Percentiles rank a stretch among this genome's conserved stretches.
Evolutionary conservation across 2,888 invertebrate species (phyloP).

Genomic region (Pediacus dermestoides): DNA sequence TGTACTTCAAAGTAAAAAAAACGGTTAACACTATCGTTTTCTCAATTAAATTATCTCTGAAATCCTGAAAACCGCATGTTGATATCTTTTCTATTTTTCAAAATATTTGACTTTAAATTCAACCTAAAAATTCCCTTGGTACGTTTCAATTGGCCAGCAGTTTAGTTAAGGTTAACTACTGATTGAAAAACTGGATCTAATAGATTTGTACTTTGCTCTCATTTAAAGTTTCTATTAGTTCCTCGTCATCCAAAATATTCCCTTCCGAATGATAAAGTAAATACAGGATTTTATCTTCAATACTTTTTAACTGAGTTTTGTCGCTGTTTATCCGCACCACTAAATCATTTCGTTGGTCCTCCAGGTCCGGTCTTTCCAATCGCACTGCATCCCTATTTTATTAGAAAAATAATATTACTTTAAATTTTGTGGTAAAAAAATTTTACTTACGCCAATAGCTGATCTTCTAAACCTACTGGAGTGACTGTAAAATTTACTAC

Average conservation of each 20-base stretch:
- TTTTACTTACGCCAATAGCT: slow-evolving; percentile 80
- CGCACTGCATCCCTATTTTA: slow-evolving; percentile 87
- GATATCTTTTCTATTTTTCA: too few relatives aligned
- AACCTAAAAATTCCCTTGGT: too few relatives aligned
- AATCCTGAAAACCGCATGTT: too few relatives aligned
- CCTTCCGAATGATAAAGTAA: slow-evolving; percentile 80
- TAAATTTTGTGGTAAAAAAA: slow-evolving; percentile 2
- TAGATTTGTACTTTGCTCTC: slow-evolving; percentile 81
- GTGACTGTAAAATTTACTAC: slow-evolving; percentile 93
- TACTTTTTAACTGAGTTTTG: slow-evolving; percentile 75
- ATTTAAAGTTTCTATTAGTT: slow-evolving; percentile 84
- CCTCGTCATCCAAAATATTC: slow-evolving; percentile 91
- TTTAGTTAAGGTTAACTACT: too few relatives aligned
- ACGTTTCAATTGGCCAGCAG: too few relatives aligned
- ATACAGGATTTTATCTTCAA: slow-evolving; percentile 87
- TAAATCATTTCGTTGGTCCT: slow-evolving; percentile 75
- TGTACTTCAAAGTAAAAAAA: too few relatives aligned
- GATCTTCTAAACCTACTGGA: slow-evolving; percentile 84
- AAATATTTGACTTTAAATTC: too few relatives aligned
- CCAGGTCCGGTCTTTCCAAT: slow-evolving; percentile 83
- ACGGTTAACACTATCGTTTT: too few relatives aligned
- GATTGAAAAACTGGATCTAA: too few relatives aligned
- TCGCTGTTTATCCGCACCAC: slow-evolving; percentile 82
- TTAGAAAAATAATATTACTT: slow-evolving; percentile 6
- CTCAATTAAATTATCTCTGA: too few relatives aligned